These are phyloP conservation scores for Cryptus armator DNA, from an alignment of 2,888 invertebrate species.

Conservation along the genomic window DNA sequence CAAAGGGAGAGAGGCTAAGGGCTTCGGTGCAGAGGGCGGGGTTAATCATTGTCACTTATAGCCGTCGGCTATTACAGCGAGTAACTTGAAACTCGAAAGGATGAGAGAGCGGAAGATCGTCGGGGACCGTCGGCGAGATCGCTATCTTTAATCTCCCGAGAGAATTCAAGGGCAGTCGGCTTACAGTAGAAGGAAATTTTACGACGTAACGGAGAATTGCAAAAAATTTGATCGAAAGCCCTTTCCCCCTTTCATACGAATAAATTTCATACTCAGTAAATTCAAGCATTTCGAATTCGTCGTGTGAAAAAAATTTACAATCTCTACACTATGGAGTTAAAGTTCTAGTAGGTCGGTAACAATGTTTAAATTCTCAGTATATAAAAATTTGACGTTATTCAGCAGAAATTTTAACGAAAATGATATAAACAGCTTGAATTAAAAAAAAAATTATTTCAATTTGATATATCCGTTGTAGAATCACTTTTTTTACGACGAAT, in stretches of 20 bases:
- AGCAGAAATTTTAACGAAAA: too few relatives aligned
- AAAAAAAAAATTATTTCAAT: too few relatives aligned
- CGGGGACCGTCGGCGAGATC: constrained; percentile 37
- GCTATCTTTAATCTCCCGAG: constrained; percentile 28
- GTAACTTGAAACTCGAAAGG: constrained; percentile 29
- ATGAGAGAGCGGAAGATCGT: constrained; percentile 33
- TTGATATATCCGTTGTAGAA: too few relatives aligned
- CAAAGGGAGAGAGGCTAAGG: constrained; percentile 40
- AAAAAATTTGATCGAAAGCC: constrained; percentile 15
- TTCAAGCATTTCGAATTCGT: not conserved
- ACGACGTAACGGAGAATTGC: constrained; percentile 2
- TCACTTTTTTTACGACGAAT: too few relatives aligned
- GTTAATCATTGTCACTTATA: constrained; percentile 62
- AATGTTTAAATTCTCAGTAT: too few relatives aligned
- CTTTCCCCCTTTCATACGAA: constrained; percentile 2
- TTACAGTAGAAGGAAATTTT: not conserved
- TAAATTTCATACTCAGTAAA: constrained; percentile 1
- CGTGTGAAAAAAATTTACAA: too few relatives aligned
- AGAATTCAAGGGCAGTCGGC: constrained; percentile 1
- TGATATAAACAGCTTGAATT: too few relatives aligned
- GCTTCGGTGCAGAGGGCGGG: constrained; percentile 52
- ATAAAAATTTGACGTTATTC: too few relatives aligned
- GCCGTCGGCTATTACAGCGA: constrained; percentile 30
- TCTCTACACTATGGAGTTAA: too few relatives aligned
- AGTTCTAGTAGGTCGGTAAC: too few relatives aligned